Evolutionary conservation across 2,888 invertebrate genomes (phyloP).

Genomic region (Dryocosmus kuriphilus): DNA sequence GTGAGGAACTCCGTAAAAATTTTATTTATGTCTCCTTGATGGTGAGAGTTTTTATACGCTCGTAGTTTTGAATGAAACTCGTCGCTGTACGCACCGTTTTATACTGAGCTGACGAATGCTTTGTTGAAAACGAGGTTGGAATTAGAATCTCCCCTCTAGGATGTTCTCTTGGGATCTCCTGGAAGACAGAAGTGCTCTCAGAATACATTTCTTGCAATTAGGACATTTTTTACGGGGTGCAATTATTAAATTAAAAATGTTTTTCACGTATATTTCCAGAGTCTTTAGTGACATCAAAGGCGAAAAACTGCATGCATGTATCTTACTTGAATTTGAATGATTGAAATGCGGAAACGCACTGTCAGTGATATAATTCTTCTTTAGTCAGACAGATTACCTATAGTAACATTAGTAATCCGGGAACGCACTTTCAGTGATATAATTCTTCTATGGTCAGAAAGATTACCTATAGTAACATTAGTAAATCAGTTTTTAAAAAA

Average conservation of each 20-base stretch:
- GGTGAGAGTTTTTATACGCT: conserved; percentile 34
- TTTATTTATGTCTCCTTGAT: conserved; percentile 23
- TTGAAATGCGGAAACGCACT: not conserved
- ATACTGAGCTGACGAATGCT: conserved; percentile 15
- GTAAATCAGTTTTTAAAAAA: not conserved
- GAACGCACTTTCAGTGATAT: conserved; percentile 13
- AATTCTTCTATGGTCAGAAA: conserved; percentile 6
- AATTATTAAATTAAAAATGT: conserved; percentile 7
- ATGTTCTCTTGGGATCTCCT: conserved; percentile 11
- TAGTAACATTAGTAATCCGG: not conserved
- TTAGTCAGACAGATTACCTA: no score
- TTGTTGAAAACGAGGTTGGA: conserved; percentile 1
- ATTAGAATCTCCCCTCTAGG: conserved; percentile 8
- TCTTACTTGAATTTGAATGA: no score
- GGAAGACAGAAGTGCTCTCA: not conserved
- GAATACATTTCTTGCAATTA: conserved; percentile 14
- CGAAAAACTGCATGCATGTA: not conserved
- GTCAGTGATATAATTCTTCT: conserved; percentile 18
- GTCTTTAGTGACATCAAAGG: not conserved
- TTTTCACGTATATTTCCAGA: not conserved
- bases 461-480: no score
- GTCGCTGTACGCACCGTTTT: not conserved
- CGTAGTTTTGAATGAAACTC: conserved; percentile 48
- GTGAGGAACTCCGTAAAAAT: conserved; percentile 29
- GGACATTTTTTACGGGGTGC: not conserved